phyloP scores from a whole-genome alignment of 2,888 invertebrate species.

The Stenodera caucasica region DNA sequence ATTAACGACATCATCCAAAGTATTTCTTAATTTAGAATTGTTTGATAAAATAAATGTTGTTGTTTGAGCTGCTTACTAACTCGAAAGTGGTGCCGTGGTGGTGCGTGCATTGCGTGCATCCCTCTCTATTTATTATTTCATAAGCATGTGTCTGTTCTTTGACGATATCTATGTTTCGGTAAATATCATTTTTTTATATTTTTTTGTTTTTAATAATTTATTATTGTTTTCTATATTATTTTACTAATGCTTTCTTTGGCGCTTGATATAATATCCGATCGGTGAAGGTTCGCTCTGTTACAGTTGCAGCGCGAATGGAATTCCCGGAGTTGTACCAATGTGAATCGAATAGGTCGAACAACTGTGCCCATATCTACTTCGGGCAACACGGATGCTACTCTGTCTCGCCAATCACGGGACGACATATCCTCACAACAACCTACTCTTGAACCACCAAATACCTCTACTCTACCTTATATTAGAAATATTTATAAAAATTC shows the following conservation, averaged over 20 bases:
- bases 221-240: slow-evolving; percentile 39
- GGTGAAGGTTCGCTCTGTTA: slow-evolving; percentile 50
- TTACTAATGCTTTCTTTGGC: slow-evolving; percentile 38
- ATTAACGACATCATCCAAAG: slow-evolving; percentile 4
- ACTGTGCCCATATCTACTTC: slow-evolving; percentile 54
- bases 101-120: slow-evolving; percentile 53
- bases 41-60: slow-evolving; percentile 22
- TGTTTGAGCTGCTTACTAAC: slow-evolving; percentile 43
- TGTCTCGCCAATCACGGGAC: slow-evolving; percentile 49
- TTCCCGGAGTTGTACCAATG: slow-evolving; percentile 57
- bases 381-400: slow-evolving; percentile 56
- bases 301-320: slow-evolving; percentile 59
- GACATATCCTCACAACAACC: slow-evolving; percentile 48
- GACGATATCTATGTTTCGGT: not conserved
- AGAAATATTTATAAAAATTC: slow-evolving; percentile 56
- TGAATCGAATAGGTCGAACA: slow-evolving; percentile 55
- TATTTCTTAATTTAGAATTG: slow-evolving; percentile 9
- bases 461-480: slow-evolving; percentile 56
- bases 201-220: not conserved
- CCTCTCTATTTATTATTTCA: slow-evolving; percentile 29
- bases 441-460: slow-evolving; percentile 52
- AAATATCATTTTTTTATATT: not conserved
- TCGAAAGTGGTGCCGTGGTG: slow-evolving; percentile 54
- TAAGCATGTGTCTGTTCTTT: slow-evolving; percentile 16
- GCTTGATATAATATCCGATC: slow-evolving; percentile 36